phyloP scores from a whole-genome alignment of 2,888 invertebrate genomes.

The Crepidodera aurea region DNA sequence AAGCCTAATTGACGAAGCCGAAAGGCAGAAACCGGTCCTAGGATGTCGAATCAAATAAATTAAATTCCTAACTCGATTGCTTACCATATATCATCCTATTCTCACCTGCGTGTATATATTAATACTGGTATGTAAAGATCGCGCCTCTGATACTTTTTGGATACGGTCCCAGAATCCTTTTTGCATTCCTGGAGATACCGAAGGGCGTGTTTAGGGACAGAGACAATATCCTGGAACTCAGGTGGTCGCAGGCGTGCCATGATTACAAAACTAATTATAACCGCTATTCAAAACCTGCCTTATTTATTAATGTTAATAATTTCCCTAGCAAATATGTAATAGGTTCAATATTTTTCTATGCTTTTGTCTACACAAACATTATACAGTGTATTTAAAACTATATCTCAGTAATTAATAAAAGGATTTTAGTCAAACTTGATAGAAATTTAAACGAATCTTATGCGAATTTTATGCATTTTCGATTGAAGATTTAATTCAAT shows the following conservation, averaged over 20 bases:
- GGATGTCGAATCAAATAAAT: no score
- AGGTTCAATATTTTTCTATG: neutral
- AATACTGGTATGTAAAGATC: constrained; percentile 33
- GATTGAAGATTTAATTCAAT: no score
- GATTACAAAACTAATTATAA: constrained; percentile 61
- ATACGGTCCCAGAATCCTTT: constrained; percentile 36
- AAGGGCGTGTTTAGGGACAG: constrained; percentile 28
- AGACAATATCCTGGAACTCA: constrained; percentile 45
- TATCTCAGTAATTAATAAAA: no score
- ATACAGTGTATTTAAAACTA: no score
- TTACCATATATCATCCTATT: no score
- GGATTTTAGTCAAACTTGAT: no score
- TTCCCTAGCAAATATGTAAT: constrained; percentile 35
- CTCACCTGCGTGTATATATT: no score
- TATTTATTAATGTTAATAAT: constrained; percentile 56
- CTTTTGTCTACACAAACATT: neutral
- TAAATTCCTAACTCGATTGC: no score
- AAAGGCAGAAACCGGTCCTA: no score
- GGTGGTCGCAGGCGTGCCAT: constrained; percentile 55
- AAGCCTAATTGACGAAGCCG: no score
- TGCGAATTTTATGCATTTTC: no score
- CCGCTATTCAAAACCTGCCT: constrained; percentile 56
- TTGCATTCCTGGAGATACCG: constrained; percentile 43
- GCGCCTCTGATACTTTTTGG: constrained; percentile 8
- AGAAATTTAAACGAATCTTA: no score